phyloP scores from a whole-genome alignment of 1,140 invertebrate genomes.

The Solenopsis fugax region DNA sequence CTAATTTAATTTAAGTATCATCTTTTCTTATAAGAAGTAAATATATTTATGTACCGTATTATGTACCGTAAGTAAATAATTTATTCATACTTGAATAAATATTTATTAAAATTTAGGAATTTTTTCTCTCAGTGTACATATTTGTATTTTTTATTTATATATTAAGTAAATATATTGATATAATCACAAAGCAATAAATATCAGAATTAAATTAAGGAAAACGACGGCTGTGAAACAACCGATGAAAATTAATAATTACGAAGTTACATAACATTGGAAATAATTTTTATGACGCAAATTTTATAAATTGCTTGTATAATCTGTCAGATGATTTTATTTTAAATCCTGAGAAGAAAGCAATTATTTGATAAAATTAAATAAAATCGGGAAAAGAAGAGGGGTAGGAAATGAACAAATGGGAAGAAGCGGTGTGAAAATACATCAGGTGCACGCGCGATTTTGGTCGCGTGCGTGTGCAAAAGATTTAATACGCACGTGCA shows the following conservation, averaged over 20 bases:
- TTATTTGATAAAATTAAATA: background rate
- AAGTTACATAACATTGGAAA: background rate
- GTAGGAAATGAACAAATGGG: background rate
- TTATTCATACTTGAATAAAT: too few species aligned
- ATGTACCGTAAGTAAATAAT: too few species aligned
- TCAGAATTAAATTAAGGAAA: constrained; percentile 10
- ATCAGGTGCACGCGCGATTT: background rate
- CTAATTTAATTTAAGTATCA: too few species aligned
- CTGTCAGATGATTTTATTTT: background rate
- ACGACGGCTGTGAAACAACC: background rate
- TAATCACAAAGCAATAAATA: background rate
- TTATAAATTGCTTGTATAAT: background rate
- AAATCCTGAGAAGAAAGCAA: background rate
- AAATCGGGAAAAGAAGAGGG: background rate
- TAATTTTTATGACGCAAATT: constrained; percentile 15
- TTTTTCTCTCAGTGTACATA: background rate
- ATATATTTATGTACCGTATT: too few species aligned
- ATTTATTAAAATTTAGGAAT: too few species aligned
- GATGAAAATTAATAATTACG: background rate
- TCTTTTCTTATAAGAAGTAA: too few species aligned
- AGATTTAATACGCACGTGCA: constrained; percentile 67
- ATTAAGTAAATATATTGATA: background rate
- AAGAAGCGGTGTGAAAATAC: background rate
- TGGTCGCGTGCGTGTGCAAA: constrained; percentile 22
- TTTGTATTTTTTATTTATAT: background rate